Conservation (phyloP, 2,888 invertebrate species). For the Lithodes maja region DNA sequence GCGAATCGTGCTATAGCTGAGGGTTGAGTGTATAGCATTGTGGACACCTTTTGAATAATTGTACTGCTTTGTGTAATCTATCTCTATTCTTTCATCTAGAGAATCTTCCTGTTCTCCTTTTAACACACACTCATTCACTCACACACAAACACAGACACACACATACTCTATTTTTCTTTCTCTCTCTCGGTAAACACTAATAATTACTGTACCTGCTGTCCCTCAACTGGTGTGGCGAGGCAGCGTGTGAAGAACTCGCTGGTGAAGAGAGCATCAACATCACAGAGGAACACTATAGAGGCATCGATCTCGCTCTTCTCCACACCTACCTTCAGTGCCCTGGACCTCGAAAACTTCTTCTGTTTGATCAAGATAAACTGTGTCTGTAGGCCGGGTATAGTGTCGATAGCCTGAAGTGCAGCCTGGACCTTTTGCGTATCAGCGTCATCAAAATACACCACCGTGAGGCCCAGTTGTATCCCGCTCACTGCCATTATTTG, state of each 20-base stretch:
- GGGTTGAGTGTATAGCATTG: too few relatives aligned
- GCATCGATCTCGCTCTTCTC: not conserved
- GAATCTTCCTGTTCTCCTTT: too few relatives aligned
- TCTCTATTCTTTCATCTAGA: too few relatives aligned
- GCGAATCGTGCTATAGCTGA: too few relatives aligned
- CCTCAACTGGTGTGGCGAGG: conserved; percentile 6
- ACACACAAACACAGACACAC: not conserved
- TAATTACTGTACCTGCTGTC: not conserved
- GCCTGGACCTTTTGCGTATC: not conserved
- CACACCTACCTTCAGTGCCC: conserved; percentile 22
- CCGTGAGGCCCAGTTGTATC: not conserved
- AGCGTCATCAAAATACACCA: conserved; percentile 16
- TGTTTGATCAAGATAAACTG: not conserved
- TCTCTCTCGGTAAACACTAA: not conserved
- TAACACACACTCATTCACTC: not conserved
- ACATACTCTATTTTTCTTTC: not conserved
- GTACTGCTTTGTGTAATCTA: too few relatives aligned
- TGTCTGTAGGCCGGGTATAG: not conserved
- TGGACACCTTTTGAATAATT: too few relatives aligned
- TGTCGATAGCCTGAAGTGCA: not conserved
- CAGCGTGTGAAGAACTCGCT: conserved; percentile 8
- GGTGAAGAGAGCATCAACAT: conserved; percentile 17
- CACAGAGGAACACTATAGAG: conserved; percentile 30
- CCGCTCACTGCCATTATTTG: not conserved
- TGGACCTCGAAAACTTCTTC: conserved; percentile 16